A percentile compares a stretch with the other conserved stretches of the same genome.
phyloP scores from a whole-genome alignment of 2,888 invertebrate genomes.

The Balanococcus diminutus region DNA sequence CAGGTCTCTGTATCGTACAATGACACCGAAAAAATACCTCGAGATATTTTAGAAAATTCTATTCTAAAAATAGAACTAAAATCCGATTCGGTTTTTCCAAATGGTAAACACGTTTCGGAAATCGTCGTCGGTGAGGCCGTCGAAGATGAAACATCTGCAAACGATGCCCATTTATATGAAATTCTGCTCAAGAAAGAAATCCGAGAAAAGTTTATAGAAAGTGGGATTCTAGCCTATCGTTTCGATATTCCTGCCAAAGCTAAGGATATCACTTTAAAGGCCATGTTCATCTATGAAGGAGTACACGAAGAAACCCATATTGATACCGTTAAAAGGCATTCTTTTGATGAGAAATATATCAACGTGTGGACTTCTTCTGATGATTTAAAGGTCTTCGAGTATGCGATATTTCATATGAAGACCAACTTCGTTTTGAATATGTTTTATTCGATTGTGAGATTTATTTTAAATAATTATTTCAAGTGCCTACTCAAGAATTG shows the following conservation, averaged over 20 bases:
- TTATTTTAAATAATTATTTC: slow-evolving; percentile 46
- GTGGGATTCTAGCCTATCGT: slow-evolving; percentile 59
- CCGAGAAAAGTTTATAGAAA: slow-evolving; percentile 58
- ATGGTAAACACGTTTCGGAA: slow-evolving; percentile 57
- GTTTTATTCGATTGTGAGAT: slow-evolving; percentile 65
- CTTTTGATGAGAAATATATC: slow-evolving; percentile 61
- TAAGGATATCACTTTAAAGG: slow-evolving; percentile 57
- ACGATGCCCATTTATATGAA: slow-evolving; percentile 21
- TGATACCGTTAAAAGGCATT: slow-evolving; percentile 57
- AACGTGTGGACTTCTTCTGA: slow-evolving; percentile 64
- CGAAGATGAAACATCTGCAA: not conserved
- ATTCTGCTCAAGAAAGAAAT: slow-evolving; percentile 53
- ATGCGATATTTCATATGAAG: slow-evolving; percentile 65
- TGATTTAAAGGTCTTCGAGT: slow-evolving; percentile 63
- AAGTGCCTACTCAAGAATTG: not conserved
- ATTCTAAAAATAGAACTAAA: slow-evolving; percentile 58
- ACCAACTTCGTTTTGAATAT: slow-evolving; percentile 64
- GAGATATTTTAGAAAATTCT: slow-evolving; percentile 59
- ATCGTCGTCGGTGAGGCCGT: slow-evolving; percentile 50
- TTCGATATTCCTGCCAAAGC: slow-evolving; percentile 59
- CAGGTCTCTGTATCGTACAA: slow-evolving; percentile 60
- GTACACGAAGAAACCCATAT: slow-evolving; percentile 57
- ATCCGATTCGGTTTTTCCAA: slow-evolving; percentile 55
- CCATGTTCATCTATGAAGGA: slow-evolving; percentile 55
- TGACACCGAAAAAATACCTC: slow-evolving; percentile 60